Evolutionary conservation across 2,888 invertebrate genomes (phyloP), one percentile per base, ranked within the genome.

Genomic region (Galeopsomyia nigrocyanea): DNA sequence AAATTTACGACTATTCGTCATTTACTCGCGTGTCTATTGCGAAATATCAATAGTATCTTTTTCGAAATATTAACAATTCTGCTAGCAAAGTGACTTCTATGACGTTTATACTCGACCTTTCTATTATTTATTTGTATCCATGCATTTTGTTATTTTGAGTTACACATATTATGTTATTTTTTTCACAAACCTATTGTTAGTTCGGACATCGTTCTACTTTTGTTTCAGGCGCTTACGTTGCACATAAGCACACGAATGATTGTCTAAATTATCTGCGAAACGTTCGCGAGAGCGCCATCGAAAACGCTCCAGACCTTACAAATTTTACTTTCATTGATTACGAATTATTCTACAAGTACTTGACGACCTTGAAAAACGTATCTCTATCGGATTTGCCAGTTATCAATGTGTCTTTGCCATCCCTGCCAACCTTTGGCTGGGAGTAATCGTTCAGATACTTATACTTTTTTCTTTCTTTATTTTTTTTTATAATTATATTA

Each of bases 181-280:
- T 39, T 39, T 39, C 1, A 39, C 39, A 39, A 9, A 39, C 13
- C 7, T 39, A 19, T 67, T 70, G 19, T 74, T 67, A 71, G 71
- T 68, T 53, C 58, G 56, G 60, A 64, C 62, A 19, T 79, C 77
- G 76, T 83, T 74, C 80, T 83, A 78, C 84, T 83, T 85, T 84
- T 86, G 85, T 87, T 87, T 83, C 86, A 87, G 86, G 86, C 79
- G 78, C 83, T 82, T 84, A 83, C 83, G 68, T 83, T 82, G 80
- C 81, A 79, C 82, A 83, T 82, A 83, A 81, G 76, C 79, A 85
- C 81, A 80, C 82, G 80, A 82, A 82, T 82, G 80, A 79, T 77
- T 80, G 76, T 81, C 79, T 82, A 83, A 83, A 86, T 77, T 82
- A 81, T 79, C 81, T 84, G 77, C 81, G 81, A 79, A 82, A 83